Conservation (phyloP, 2,888 invertebrate species). For the Axea sp. region DNA sequence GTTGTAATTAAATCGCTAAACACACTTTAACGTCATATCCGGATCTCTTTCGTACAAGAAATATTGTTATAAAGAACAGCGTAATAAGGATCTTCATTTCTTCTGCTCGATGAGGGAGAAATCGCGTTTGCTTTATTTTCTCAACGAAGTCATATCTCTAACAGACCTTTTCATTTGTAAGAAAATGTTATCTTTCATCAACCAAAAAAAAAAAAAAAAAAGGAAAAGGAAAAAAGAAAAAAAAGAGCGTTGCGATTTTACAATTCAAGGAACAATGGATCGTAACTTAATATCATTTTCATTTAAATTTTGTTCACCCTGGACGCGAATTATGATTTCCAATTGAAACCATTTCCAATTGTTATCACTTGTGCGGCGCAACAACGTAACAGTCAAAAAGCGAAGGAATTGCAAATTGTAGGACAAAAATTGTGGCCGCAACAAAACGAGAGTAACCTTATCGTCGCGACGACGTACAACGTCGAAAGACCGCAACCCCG, state of each 20-base stretch:
- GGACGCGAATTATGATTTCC: slow-evolving; percentile 4
- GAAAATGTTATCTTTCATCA: slow-evolving; percentile 1
- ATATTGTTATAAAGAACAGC: slow-evolving; percentile 7
- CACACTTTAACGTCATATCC: slow-evolving; percentile 10
- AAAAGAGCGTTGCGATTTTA: slow-evolving; percentile 1
- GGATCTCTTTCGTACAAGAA: slow-evolving; percentile 31
- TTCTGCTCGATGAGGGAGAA: slow-evolving; percentile 11
- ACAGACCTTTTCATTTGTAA: slow-evolving; percentile 2
- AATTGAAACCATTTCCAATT: not conserved
- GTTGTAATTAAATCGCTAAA: not conserved
- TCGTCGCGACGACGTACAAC: slow-evolving; percentile 49
- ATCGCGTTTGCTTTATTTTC: slow-evolving; percentile 16
- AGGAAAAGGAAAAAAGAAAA: too few relatives aligned
- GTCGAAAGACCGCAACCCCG: slow-evolving; percentile 57
- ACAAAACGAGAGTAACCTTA: slow-evolving; percentile 50
- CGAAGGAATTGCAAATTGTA: slow-evolving; percentile 10
- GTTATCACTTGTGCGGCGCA: not conserved
- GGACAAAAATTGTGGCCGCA: slow-evolving; percentile 20
- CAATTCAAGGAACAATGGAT: slow-evolving; percentile 4
- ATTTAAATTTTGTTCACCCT: too few relatives aligned
- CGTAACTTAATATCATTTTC: not conserved
- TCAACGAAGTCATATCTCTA: slow-evolving; percentile 10
- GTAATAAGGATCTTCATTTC: slow-evolving; percentile 10
- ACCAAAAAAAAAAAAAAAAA: too few relatives aligned
- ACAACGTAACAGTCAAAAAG: slow-evolving; percentile 2